Evolutionary conservation across 2,113 vertebrate genomes (phyloP), one percentile per base, ranked within the genome.

Genomic region (Clinocottus analis): DNA sequence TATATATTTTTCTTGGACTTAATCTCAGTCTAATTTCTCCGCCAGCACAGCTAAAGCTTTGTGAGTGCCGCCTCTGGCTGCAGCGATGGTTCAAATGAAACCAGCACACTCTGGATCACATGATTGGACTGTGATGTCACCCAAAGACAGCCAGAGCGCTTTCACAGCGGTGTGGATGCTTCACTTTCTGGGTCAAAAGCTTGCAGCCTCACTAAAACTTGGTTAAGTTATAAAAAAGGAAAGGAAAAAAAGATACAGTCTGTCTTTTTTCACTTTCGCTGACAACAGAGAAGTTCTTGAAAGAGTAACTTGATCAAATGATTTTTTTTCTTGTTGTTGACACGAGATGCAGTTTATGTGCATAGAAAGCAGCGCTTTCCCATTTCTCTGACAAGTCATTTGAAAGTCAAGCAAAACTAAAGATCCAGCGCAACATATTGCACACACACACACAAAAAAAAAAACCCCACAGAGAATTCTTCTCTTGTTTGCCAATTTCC

Each of bases 141-240:
- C 72, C 43, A 63, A 65, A 87, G 65, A 80, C 47, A 51, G 45
- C 8, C 13, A 43, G 68, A 21, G 29, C 41, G 29, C 55, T 66
- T 77, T 73, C 65, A 65, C 63, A 45, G 49, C 58, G 75, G 43
- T 75, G 58, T 49, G 53, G 68, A 64, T 45, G 53, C 86, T 79
- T 77, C 19, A 61, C 86, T 87, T 89, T 89, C 76, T 77, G 85
- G 74, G 76, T 87, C 85, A 83, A 72, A 43, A 67, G 64, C 79
- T 23, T 74, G 17, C 7, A 31, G 27, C 56, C 77, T 82, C 25
- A 10, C 33, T 80, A 71, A 72, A 61, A 72, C 41, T 73, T 85
- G 35, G 29, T 47, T 35, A 70, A 72, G 25, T 55, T 69, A 0
- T 47, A 33, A 41, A 11, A 70, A 47, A 37, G 11, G 12, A 12